Evolutionary conservation across 2,113 vertebrate species (phyloP).

Genomic region (Heterotilapia buettikoferi): DNA sequence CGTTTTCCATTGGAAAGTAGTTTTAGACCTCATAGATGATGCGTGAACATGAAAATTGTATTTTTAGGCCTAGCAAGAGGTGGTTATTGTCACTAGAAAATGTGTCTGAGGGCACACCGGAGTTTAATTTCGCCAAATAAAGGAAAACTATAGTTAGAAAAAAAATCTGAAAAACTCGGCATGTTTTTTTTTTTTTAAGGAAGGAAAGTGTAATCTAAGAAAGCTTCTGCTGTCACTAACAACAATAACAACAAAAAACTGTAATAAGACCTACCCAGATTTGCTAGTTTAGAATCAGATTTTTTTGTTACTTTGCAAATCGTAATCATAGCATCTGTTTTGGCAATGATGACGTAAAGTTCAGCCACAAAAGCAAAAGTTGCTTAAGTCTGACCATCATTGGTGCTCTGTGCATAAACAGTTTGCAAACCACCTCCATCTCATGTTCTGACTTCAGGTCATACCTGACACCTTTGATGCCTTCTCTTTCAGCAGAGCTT

Average conservation of each 20-base stretch:
- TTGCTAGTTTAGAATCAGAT: neutral
- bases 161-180: neutral
- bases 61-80: neutral
- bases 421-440: neutral
- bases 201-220: neutral
- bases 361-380: neutral
- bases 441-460: neutral
- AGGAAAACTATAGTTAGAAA: neutral
- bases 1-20: neutral
- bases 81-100: neutral
- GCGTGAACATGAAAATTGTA: neutral
- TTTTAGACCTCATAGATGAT: constrained; percentile 17
- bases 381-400: neutral
- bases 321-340: neutral
- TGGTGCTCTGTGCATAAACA: neutral
- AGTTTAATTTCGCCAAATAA: neutral
- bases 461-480: neutral
- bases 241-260: neutral
- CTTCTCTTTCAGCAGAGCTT: neutral
- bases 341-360: neutral
- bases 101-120: neutral
- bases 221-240: rapidly evolving
- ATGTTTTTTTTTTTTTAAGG: neutral
- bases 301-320: neutral
- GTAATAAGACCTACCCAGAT: neutral